These are phyloP conservation scores for Bombus sylvicola DNA, from an alignment of 1,140 invertebrate species.

Conservation along the genomic window DNA sequence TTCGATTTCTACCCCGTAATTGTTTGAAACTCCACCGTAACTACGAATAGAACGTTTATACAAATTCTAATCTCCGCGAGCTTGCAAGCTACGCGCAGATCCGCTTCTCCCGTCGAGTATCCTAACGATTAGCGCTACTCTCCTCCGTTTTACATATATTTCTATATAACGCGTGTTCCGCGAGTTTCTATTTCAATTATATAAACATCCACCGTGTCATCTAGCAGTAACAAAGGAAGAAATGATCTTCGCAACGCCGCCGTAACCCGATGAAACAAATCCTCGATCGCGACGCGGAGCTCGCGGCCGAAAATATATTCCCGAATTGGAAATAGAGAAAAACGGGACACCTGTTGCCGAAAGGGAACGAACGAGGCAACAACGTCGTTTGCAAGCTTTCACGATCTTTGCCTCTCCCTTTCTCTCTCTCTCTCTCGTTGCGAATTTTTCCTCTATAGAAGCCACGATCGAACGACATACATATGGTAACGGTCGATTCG, in stretches of 20 bases:
- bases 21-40: too few relatives aligned
- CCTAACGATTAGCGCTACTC: too few relatives aligned
- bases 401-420: neutral
- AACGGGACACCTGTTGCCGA: conserved; percentile 62
- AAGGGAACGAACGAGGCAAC: conserved; percentile 43
- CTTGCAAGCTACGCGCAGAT: too few relatives aligned
- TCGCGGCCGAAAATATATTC: neutral
- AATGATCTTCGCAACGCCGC: neutral
- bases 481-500: neutral
- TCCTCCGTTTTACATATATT: too few relatives aligned
- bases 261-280: neutral
- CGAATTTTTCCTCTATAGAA: neutral
- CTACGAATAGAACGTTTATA: too few relatives aligned
- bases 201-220: too few relatives aligned
- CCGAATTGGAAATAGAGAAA: conserved; percentile 13
- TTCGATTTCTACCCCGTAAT: too few relatives aligned
- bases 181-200: too few relatives aligned
- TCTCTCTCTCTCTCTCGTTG: neutral
- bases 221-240: accelerated
- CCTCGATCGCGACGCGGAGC: neutral
- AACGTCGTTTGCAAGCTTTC: neutral
- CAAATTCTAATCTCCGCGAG: too few relatives aligned
- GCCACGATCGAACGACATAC: neutral
- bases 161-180: too few relatives aligned
- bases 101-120: too few relatives aligned